Percentiles rank a stretch among this genome's conserved stretches.
phyloP scores from a whole-genome alignment of 2,797 vertebrate genomes.

The Chiroxiphia lanceolata region DNA sequence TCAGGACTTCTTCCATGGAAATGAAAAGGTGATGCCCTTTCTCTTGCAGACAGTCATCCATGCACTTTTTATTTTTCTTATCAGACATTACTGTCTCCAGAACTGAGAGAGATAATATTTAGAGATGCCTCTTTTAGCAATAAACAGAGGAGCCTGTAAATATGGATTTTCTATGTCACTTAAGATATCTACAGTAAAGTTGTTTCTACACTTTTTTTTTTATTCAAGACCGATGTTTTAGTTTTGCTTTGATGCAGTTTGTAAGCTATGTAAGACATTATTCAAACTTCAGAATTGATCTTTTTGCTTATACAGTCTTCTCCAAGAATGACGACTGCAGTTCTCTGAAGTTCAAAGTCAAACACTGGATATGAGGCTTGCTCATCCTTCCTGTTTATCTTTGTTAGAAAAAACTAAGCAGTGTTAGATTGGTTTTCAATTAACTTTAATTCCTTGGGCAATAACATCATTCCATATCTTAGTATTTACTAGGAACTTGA shows the following conservation, averaged over 20 bases:
- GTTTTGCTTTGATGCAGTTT: background rate
- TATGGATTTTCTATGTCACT: background rate
- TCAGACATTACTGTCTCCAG: background rate
- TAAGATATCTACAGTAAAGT: background rate
- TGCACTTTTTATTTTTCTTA: background rate
- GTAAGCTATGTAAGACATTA: background rate
- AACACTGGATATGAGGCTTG: background rate
- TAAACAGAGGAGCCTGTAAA: background rate
- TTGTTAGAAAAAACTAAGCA: background rate
- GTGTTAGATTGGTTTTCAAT: background rate
- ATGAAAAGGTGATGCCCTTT: background rate
- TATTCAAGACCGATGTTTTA: background rate
- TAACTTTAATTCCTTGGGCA: background rate
- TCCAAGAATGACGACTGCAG: background rate
- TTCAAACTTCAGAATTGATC: background rate
- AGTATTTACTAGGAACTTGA: background rate
- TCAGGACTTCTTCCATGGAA: background rate
- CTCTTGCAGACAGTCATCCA: background rate
- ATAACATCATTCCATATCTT: background rate
- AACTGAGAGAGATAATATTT: background rate
- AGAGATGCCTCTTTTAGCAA: background rate
- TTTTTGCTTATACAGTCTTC: background rate
- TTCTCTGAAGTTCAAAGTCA: background rate
- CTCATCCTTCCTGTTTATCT: slow-evolving; percentile 3
- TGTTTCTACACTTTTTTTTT: background rate